Evolutionary conservation across 1,140 invertebrate genomes (phyloP).

Genomic region (Augochlora pura): DNA sequence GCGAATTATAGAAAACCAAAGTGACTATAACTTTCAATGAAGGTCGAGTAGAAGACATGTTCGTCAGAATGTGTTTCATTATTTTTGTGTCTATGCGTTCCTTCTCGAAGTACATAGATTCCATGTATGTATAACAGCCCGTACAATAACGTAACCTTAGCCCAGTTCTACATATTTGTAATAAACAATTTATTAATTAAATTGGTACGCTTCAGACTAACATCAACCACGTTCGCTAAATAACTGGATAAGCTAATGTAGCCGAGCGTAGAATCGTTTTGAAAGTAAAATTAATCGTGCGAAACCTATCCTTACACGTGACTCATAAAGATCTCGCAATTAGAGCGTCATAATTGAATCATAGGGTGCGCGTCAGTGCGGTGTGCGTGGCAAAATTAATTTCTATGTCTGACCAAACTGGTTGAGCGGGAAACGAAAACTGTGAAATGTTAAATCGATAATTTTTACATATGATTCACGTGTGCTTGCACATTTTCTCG

Average conservation of each 20-base stretch:
- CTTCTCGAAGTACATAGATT: too few relatives aligned
- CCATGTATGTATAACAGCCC: too few relatives aligned
- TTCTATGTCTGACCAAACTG: neutral
- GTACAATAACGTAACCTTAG: too few relatives aligned
- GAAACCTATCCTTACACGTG: constrained; percentile 48
- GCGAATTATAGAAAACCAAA: too few relatives aligned
- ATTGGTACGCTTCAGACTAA: neutral
- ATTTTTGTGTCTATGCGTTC: too few relatives aligned
- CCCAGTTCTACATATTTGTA: too few relatives aligned
- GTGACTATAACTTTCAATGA: too few relatives aligned
- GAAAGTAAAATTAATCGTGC: constrained; percentile 62
- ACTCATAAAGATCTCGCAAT: constrained; percentile 56
- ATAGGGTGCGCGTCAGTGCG: constrained; percentile 13
- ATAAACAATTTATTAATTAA: neutral
- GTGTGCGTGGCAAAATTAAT: neutral
- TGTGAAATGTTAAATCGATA: neutral
- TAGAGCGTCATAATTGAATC: constrained; percentile 59
- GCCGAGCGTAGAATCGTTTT: constrained; percentile 55
- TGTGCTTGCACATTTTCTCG: too few relatives aligned
- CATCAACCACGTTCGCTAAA: neutral
- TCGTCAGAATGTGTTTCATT: too few relatives aligned
- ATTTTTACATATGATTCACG: too few relatives aligned
- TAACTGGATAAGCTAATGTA: neutral
- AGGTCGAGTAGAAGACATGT: too few relatives aligned
- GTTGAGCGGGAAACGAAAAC: too few relatives aligned